Evolutionary conservation across 2,797 vertebrate species (phyloP).

Genomic region (Melanotaenia nigrans): DNA sequence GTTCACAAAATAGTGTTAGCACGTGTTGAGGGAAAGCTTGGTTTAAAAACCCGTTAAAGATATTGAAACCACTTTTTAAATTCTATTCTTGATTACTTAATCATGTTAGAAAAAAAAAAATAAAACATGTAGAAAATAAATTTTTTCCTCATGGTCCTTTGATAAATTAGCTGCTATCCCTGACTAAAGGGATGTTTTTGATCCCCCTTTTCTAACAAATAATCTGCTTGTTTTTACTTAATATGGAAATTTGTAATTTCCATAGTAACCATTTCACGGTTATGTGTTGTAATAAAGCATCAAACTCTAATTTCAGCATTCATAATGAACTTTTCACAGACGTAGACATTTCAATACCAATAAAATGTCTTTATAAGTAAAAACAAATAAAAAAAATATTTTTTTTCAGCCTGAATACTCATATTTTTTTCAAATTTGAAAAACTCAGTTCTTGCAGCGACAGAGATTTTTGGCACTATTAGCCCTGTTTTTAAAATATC

Average conservation of each 20-base stretch:
- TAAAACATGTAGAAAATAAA: neutral
- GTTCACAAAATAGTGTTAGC: neutral
- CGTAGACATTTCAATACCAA: neutral
- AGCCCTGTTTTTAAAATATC: neutral
- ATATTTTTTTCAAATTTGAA: neutral
- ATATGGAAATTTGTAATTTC: neutral
- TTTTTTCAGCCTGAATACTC: fast-evolving
- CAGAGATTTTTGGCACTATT: neutral
- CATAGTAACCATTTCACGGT: neutral
- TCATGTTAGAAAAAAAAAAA: too few relatives aligned
- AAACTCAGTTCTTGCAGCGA: neutral
- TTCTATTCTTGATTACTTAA: neutral
- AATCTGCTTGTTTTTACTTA: neutral
- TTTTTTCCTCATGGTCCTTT: neutral
- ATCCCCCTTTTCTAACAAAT: neutral
- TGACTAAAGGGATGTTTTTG: too few relatives aligned
- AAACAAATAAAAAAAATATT: neutral
- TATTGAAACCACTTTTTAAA: neutral
- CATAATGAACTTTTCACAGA: fast-evolving
- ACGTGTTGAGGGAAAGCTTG: neutral
- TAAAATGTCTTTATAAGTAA: neutral
- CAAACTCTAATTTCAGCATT: neutral
- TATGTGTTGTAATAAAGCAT: neutral
- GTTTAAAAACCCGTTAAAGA: neutral
- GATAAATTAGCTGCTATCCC: neutral